Evolutionary conservation across 2,113 vertebrate species (phyloP).

Genomic region (Poeciliopsis turrubarensis): DNA sequence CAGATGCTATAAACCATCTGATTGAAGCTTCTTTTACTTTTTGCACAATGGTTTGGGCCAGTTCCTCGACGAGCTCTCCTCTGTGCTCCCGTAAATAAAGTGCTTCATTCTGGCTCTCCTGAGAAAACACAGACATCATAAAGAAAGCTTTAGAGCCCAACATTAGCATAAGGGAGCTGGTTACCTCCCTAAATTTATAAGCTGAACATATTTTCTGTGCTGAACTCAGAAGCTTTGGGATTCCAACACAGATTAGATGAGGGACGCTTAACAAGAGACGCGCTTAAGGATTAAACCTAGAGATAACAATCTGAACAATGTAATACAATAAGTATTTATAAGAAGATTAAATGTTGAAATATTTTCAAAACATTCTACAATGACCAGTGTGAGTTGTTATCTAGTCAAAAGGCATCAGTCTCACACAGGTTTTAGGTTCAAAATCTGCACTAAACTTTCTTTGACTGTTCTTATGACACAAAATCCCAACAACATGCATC

Average conservation of each 20-base stretch:
- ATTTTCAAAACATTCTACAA: background rate
- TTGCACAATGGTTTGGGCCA: conserved; percentile 90
- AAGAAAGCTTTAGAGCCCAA: conserved; percentile 2
- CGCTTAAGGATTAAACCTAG: background rate
- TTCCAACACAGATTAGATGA: conserved; percentile 27
- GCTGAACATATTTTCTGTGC: conserved; percentile 15
- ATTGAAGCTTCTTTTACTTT: conserved; percentile 80
- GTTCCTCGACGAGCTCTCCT: conserved; percentile 90
- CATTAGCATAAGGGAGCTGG: conserved; percentile 14
- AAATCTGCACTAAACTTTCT: no score
- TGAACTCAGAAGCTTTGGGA: conserved; percentile 20
- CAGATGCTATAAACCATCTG: conserved; percentile 1
- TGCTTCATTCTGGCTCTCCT: conserved; percentile 93
- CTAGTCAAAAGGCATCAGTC: background rate
- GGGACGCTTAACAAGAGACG: conserved; percentile 8
- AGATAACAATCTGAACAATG: background rate
- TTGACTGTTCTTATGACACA: no score
- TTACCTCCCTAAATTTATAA: conserved; percentile 26
- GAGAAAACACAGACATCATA: conserved; percentile 19
- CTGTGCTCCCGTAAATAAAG: conserved; percentile 90
- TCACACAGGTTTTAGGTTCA: background rate
- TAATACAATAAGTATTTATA: background rate
- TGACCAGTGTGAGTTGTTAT: background rate
- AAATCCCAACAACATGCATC: background rate
- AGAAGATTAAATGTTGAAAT: background rate